phyloP scores from a whole-genome alignment of 2,888 invertebrate genomes.

The Archips xylosteana region DNA sequence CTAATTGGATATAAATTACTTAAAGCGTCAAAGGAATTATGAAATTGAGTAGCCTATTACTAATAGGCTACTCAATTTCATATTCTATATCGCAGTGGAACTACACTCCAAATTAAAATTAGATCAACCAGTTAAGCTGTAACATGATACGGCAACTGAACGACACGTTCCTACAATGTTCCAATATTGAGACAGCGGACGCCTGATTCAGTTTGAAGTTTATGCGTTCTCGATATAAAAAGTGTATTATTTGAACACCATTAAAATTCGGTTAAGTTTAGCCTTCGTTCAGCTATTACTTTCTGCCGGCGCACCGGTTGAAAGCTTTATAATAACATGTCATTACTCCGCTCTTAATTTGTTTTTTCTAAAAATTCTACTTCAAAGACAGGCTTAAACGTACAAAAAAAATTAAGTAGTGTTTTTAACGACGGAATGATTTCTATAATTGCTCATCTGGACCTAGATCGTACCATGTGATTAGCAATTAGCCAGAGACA shows the following conservation, averaged over 20 bases:
- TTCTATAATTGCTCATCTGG: slow-evolving; percentile 38
- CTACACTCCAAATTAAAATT: slow-evolving; percentile 8
- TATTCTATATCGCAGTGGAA: slow-evolving; percentile 12
- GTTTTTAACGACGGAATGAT: slow-evolving; percentile 41
- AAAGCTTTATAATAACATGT: slow-evolving; percentile 64
- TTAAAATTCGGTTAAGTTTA: slow-evolving; percentile 62
- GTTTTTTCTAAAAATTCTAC: slow-evolving; percentile 44
- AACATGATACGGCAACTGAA: neutral
- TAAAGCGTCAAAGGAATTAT: slow-evolving; percentile 27
- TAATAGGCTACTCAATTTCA: slow-evolving; percentile 2
- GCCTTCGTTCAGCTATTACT: slow-evolving; percentile 49
- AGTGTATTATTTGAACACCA: slow-evolving; percentile 58
- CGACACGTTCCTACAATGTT: neutral
- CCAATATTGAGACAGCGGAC: neutral
- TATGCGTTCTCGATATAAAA: slow-evolving; percentile 45
- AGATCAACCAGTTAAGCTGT: slow-evolving; percentile 5
- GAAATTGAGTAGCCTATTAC: slow-evolving; percentile 28
- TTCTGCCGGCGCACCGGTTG: slow-evolving; percentile 53
- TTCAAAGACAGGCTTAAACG: slow-evolving; percentile 33
- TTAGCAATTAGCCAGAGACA: slow-evolving; percentile 40
- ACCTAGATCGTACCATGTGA: slow-evolving; percentile 41
- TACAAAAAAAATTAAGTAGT: slow-evolving; percentile 36
- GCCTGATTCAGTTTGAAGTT: slow-evolving; percentile 29
- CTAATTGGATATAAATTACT: slow-evolving; percentile 39
- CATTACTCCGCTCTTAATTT: slow-evolving; percentile 61